Percentiles rank a stretch among this genome's conserved stretches.
Evolutionary conservation across 2,888 invertebrate genomes (phyloP).

Genomic region (Baronia brevicornis): DNA sequence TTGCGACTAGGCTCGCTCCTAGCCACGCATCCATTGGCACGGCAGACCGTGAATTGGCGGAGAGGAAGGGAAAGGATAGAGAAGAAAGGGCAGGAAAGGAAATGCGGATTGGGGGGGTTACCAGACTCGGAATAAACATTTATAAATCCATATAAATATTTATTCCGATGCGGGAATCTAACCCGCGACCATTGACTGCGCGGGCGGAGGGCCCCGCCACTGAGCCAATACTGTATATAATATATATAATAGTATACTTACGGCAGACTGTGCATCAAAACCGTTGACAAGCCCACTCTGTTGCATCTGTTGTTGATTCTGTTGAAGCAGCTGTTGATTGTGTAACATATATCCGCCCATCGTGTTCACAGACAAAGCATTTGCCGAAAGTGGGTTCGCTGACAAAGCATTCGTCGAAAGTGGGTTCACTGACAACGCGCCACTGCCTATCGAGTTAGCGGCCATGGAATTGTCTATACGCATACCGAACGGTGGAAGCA

Average conservation of each 20-base stretch:
- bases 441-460: constrained; percentile 29
- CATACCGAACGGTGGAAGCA: constrained; percentile 71
- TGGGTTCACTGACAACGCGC: too few species aligned
- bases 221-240: background rate
- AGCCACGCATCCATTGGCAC: too few species aligned
- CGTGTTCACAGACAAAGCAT: constrained; percentile 21
- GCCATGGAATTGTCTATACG: constrained; percentile 53
- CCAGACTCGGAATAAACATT: too few species aligned
- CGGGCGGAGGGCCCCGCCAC: too few species aligned
- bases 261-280: constrained; percentile 52
- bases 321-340: constrained; percentile 44
- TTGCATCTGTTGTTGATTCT: constrained; percentile 37
- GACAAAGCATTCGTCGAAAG: constrained; percentile 25
- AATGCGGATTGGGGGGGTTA: too few species aligned
- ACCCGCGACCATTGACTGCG: too few species aligned
- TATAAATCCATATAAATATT: too few species aligned
- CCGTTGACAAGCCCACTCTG: constrained; percentile 51
- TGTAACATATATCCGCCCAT: constrained; percentile 43
- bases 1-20: too few species aligned
- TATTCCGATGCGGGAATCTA: too few species aligned
- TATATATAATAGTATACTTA: constrained; percentile 28
- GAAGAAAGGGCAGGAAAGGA: too few species aligned
- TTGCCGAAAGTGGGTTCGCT: constrained; percentile 25
- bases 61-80: too few species aligned
- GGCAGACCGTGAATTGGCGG: too few species aligned